Evolutionary conservation across 2,797 vertebrate genomes (phyloP), one percentile per base, ranked within the genome.

Genomic region (Megaceryle alcyon): DNA sequence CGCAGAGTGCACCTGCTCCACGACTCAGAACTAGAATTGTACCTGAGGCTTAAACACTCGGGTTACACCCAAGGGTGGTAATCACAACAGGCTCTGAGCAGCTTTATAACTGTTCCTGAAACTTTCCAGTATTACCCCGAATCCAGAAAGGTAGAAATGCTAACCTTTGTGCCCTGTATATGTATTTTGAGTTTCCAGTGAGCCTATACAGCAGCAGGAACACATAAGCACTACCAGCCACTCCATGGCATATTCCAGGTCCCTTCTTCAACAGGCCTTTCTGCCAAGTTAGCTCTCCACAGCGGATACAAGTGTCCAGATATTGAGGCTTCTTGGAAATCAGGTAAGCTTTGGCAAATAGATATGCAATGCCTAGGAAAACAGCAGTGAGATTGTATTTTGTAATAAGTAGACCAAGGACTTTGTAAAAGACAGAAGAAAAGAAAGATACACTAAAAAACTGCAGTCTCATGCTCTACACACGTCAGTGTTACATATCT

Each of bases 301-400:
- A 98, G 78, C 98, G 97, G 93, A 99, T 99, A 35, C 99, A 99
- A 4, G 98, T 99, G 97, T 99, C 99, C 97, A 99, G 97, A 87
- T 99, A 99, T 56, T 99, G 98, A 26, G 99, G 98, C 96, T 98
- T 99, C 96, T 99, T 99, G 95, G 98, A 99, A 96, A 99, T 98
- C 91, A 99, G 96, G 96, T 99, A 99, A 72, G 99, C 99, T 98
- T 99, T 99, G 73, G 98, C 98, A 96, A 99, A 99, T 59, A 99
- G 98, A 88, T 99, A 99, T 0, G 99, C 98, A 95, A 99, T 99
- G 89, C 99, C 99, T 99, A 97, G 60, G 81, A 91, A 97, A 96
- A 97, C 3, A 98, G 86, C 64, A 96, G 75, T 37, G 76, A 95
- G 20, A 85, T 51, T 65, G 81, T 54, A 66, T 84, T 86, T 90